Base-by-base conservation (phyloP, 2,113 vertebrate genomes). In the Corythoichthys intestinalis region DNA sequence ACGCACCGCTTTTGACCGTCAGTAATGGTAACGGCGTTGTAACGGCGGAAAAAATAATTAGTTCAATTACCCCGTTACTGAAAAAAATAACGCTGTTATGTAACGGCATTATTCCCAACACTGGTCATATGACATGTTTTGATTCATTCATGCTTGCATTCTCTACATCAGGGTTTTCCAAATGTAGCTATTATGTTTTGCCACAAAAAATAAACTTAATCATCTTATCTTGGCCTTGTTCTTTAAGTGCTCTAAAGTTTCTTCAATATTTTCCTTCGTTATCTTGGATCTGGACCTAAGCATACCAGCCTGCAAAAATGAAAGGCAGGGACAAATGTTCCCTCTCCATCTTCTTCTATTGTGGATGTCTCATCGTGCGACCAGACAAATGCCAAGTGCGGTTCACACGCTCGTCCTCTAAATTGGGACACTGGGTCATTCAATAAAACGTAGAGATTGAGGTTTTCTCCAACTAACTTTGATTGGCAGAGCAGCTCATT, bases 381-480 rank as follows among this genome's bases (percentile, higher is more conserved):
- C 54, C 14, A 66, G 77, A 81, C 71, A 71, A 72, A 57, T 47
- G 52, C 54, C 39, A 15, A 72, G 65, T 61, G 69, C 52, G 60
- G 67, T 76, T 81, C 59, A 57, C 61, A 71, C 37, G 71, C 80
- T 77, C 67, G 80, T 86, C 74, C 72, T 76, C 59, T 79, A 75
- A 72, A 78, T 83, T 48, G 68, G 65, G 78, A 84, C 76, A 84
- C 54, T 15, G 67, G 71, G 78, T 85, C 69, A 76, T 83, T 82
- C 79, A 85, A 87, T 82, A 82, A 74, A 70, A 77, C 12, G 15
- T 41, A 75, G 74, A 76, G 72, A 69, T 54, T 58, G 53, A 20
- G 37, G 58, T 76, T 86, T 83, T 75, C 75, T 74, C 47, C 56
- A 52, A 67, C 81, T 65, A 71, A 71, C 52, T 52, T 48, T 86